Conservation (phyloP, 2,113 vertebrate species). For the Amblyopsis rosae region DNA sequence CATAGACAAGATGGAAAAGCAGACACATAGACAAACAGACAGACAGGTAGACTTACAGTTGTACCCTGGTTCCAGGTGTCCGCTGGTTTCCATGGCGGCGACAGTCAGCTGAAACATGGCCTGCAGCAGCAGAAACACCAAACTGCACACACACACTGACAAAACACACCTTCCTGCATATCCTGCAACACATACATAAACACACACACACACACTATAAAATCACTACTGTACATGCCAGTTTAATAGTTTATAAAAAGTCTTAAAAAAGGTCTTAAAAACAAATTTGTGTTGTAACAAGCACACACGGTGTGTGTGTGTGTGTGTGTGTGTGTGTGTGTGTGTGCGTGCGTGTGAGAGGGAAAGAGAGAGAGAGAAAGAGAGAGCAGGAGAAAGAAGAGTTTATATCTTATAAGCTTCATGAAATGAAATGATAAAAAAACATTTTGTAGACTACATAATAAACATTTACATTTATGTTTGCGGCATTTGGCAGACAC, state of each 20-base stretch:
- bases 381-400: too few species aligned
- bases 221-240: background rate
- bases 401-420: too few species aligned
- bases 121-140: slow-evolving; percentile 89
- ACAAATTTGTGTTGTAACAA: too few species aligned
- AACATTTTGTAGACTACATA: too few species aligned
- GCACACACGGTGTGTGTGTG: background rate
- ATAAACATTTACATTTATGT: too few species aligned
- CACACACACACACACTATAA: background rate
- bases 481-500: too few species aligned
- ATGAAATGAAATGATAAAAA: too few species aligned
- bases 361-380: background rate
- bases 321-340: slow-evolving; percentile 2
- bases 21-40: slow-evolving; percentile 1
- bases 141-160: slow-evolving; percentile 86
- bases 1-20: background rate
- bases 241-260: too few species aligned
- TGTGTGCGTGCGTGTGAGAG: slow-evolving; percentile 10
- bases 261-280: too few species aligned
- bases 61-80: slow-evolving; percentile 79
- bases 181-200: slow-evolving; percentile 71
- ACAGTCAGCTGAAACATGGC: slow-evolving; percentile 88
- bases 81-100: slow-evolving; percentile 83
- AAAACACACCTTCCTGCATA: slow-evolving; percentile 86
- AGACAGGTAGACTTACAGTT: slow-evolving; percentile 82